These are phyloP conservation scores for Ovibos moschatus DNA, from an alignment of 2,113 vertebrate species.

Conservation along the genomic window DNA sequence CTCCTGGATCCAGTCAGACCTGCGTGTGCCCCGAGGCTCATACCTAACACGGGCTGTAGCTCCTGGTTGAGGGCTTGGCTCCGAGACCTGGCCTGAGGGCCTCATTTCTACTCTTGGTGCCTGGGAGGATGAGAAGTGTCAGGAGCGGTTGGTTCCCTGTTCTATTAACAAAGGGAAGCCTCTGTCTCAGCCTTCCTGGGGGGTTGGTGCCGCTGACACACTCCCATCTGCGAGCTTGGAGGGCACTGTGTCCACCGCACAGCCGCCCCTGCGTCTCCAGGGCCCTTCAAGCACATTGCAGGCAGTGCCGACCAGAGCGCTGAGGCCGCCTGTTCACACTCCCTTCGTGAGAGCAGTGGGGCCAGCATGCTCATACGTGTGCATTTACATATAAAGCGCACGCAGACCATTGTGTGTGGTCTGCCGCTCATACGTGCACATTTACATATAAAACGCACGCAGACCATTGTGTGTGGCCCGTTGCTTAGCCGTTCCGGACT, in stretches of 20 bases:
- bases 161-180: not conserved
- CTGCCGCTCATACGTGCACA: not conserved
- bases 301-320: not conserved
- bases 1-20: not conserved
- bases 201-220: accelerated
- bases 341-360: too few species aligned
- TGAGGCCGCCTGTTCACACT: accelerated
- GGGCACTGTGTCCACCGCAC: not conserved
- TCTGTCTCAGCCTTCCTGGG: accelerated
- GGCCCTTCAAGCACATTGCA: not conserved
- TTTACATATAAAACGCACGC: not conserved
- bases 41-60: too few species aligned
- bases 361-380: not conserved
- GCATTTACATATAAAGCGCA: not conserved
- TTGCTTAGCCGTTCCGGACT: not conserved
- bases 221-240: accelerated
- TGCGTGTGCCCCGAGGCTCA: accelerated
- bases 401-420: accelerated
- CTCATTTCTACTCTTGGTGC: not conserved
- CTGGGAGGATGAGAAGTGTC: not conserved
- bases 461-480: accelerated
- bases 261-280: accelerated
- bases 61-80: not conserved
- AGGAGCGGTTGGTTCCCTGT: accelerated
- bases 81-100: not conserved